Base-by-base conservation (phyloP, 92 coral and sea anemone genomes). In the Porites divaricata region DNA sequence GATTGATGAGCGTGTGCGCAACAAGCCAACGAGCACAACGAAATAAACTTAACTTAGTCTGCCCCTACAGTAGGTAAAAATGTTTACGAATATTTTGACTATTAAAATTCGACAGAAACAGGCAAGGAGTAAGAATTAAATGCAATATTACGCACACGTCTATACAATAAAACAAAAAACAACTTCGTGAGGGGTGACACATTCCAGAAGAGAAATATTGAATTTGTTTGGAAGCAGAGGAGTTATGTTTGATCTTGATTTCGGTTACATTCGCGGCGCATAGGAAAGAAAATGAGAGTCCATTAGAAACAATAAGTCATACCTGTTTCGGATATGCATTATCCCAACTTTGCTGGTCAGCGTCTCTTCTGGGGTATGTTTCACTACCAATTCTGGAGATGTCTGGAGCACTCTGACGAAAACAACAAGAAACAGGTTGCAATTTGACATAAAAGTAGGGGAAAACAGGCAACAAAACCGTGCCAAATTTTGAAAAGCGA, bases 371-470 rank as follows among this genome's bases (percentile, higher is more conserved):
- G 19, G 66, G 54, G 71, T 74, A 67, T 2, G 63, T 79, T 41
- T 89, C 89, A 28, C 61, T 79, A n/a, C 65, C 71, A 0, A 85
- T 70, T 61, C 85, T 78, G 50, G 87, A 71, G n/a, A 93, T 82
- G 72, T 93, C 86, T 13, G 97, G 97, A 2, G 83, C 93, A 83
- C 98, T 89, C 98, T 94, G 80, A 15, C 70, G 26, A 81, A 90
- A 24, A 72, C 17, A 41, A 76, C 70, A 72, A 17, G 16, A 26
- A 69, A 26, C 13, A 51, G 20, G 20, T 61, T 23, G 11, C 20
- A 2, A 11, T 54, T 8, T 15, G 16, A 11, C 59, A 35, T 35
- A 4, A 35, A 35, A 6, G 45, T 4, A 8, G 1, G 59, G 59
- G 12, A 54, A 54, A 54, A 54, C 4, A 54, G 5, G 59, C 14